These are phyloP conservation scores for Brachyrhaphis roseni DNA, from an alignment of 2,797 vertebrate species.

Conservation along the genomic window DNA sequence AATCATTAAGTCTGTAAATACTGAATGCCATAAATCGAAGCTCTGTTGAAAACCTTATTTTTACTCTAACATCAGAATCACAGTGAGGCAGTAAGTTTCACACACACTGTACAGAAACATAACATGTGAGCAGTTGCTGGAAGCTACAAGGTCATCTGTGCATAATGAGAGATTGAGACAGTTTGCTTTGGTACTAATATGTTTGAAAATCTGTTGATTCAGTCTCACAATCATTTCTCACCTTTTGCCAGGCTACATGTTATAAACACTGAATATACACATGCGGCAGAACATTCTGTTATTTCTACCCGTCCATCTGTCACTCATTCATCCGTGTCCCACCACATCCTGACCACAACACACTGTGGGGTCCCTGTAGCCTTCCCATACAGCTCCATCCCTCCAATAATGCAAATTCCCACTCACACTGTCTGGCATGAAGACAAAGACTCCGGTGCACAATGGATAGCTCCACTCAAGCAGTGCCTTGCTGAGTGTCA, in stretches of 20 bases:
- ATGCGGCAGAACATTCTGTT: conserved; percentile 37
- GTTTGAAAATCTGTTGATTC: not conserved
- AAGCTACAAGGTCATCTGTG: not conserved
- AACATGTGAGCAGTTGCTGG: not conserved
- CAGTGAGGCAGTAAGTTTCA: not conserved
- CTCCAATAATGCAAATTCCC: conserved; percentile 40
- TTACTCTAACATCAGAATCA: not conserved
- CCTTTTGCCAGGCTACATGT: not conserved
- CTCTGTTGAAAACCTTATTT: not conserved
- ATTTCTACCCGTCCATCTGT: conserved; percentile 57
- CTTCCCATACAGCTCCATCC: conserved; percentile 55
- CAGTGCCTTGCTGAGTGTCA: conserved; percentile 21
- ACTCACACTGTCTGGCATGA: conserved; percentile 5
- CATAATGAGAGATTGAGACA: not conserved
- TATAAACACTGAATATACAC: conserved; percentile 27
- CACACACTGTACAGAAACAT: not conserved
- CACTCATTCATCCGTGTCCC: conserved; percentile 68
- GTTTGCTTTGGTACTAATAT: not conserved
- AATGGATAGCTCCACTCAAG: conserved; percentile 43
- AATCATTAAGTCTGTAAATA: not conserved
- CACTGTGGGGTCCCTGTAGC: conserved; percentile 53
- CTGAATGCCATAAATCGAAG: not conserved
- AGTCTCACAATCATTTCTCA: conserved; percentile 8
- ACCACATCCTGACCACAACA: conserved; percentile 58
- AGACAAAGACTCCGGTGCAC: conserved; percentile 23